Conservation (phyloP, 1,140 invertebrate species). For the Apis laboriosa region DNA sequence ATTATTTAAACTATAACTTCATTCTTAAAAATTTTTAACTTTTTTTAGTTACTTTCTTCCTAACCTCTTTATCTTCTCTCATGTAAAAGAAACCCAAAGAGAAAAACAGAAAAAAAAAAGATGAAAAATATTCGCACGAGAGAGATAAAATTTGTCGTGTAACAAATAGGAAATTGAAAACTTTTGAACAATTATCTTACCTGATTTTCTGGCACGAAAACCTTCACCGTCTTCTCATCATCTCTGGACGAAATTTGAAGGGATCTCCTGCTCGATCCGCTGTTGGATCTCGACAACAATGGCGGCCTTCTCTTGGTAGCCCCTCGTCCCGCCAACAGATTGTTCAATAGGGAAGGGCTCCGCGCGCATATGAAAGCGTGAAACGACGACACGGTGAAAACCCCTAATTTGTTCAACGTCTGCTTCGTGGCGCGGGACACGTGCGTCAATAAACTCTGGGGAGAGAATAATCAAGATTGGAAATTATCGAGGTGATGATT, state of each 20-base stretch:
- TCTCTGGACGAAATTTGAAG: constrained; percentile 92
- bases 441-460: constrained; percentile 95
- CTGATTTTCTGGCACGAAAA: constrained; percentile 93
- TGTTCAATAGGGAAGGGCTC: constrained; percentile 95
- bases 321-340: constrained; percentile 93
- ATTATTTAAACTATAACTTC: no score
- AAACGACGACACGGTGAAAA: constrained; percentile 98
- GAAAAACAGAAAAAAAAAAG: no score
- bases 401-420: constrained; percentile 96
- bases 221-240: constrained; percentile 93
- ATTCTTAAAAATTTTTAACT: no score
- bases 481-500: constrained; percentile 8
- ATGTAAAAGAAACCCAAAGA: no score
- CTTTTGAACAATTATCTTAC: constrained; percentile 74
- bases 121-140: neutral
- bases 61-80: no score
- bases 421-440: constrained; percentile 97
- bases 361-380: constrained; percentile 98
- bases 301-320: constrained; percentile 93
- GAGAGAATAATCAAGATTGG: neutral
- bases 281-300: constrained; percentile 94
- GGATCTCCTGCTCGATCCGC: constrained; percentile 90
- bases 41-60: no score
- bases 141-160: no score
- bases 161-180: no score